A percentile compares a stretch with the other conserved stretches of the same genome.
Conservation (phyloP, 2,797 vertebrate species). For the Aulostomus chinensis region DNA sequence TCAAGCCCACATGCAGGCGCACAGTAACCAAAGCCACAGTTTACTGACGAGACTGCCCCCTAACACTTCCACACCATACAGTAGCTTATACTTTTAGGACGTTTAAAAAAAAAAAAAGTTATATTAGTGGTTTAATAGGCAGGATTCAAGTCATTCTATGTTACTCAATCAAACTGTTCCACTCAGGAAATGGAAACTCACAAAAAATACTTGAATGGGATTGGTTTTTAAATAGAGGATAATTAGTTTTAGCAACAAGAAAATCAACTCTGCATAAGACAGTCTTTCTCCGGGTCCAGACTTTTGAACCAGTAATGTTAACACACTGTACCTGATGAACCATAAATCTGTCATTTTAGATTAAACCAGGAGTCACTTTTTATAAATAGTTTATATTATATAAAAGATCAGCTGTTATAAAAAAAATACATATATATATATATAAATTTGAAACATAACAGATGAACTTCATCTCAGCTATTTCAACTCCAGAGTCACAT, state of each 20-base stretch:
- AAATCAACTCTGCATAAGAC: no score
- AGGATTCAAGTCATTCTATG: neutral
- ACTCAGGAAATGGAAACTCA: neutral
- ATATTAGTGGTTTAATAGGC: neutral
- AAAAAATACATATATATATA: no score
- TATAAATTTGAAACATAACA: no score
- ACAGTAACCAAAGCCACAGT: conserved; percentile 34
- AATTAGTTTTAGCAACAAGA: no score
- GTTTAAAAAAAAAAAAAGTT: conserved; percentile 46
- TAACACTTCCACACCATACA: conserved; percentile 2
- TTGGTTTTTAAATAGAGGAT: no score
- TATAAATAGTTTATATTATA: no score
- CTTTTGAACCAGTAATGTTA: no score
- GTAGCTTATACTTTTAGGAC: neutral
- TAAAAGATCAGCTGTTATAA: no score
- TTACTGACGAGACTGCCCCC: conserved; percentile 25
- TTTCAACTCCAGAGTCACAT: neutral
- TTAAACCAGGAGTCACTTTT: conserved; percentile 1
- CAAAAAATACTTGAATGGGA: no score
- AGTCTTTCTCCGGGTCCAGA: no score
- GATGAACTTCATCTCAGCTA: no score
- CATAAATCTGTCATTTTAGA: neutral
- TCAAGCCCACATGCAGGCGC: conserved; percentile 64
- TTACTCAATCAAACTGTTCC: no score
- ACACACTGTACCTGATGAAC: neutral